Evolutionary conservation across 2,888 invertebrate genomes (phyloP).

Genomic region (Drosophila greeni): DNA sequence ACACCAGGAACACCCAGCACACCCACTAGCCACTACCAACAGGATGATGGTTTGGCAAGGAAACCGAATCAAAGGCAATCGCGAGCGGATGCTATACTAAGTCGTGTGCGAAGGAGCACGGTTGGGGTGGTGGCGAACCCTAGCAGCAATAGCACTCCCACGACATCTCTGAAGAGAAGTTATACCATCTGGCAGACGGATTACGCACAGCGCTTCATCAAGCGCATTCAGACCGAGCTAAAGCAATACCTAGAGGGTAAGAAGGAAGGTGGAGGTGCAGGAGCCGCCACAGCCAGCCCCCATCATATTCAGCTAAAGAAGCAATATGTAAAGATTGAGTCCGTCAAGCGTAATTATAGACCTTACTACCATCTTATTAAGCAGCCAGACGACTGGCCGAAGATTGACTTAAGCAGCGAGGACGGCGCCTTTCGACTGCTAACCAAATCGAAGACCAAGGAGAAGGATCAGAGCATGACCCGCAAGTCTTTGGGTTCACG

Average conservation of each 20-base stretch:
- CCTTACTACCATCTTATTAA: conserved; percentile 77
- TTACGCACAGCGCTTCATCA: conserved; percentile 83
- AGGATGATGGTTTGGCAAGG: conserved; percentile 50
- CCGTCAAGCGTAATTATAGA: conserved; percentile 74
- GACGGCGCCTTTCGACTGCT: conserved; percentile 76
- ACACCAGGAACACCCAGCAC: conserved; percentile 69
- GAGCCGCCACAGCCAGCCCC: conserved; percentile 24
- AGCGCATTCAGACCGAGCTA: conserved; percentile 81
- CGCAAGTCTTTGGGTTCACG: conserved; percentile 76
- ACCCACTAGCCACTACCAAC: conserved; percentile 60
- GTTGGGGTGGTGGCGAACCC: conserved; percentile 21
- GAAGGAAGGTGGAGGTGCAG: conserved; percentile 51
- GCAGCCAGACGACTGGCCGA: conserved; percentile 77
- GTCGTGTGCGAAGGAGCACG: conserved; percentile 81
- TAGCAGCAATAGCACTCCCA: conserved; percentile 47
- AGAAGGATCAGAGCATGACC: conserved; percentile 72
- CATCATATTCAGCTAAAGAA: conserved; percentile 80
- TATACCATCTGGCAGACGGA: conserved; percentile 81
- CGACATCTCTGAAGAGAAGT: conserved; percentile 44
- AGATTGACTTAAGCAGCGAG: conserved; percentile 75
- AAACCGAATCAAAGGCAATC: conserved; percentile 68
- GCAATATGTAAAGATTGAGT: conserved; percentile 86
- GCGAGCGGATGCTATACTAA: conserved; percentile 90
- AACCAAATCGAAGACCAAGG: conserved; percentile 40
- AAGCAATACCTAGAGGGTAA: conserved; percentile 66